Conservation (phyloP, 2,888 invertebrate species). For the Rhodophaea formosa region DNA sequence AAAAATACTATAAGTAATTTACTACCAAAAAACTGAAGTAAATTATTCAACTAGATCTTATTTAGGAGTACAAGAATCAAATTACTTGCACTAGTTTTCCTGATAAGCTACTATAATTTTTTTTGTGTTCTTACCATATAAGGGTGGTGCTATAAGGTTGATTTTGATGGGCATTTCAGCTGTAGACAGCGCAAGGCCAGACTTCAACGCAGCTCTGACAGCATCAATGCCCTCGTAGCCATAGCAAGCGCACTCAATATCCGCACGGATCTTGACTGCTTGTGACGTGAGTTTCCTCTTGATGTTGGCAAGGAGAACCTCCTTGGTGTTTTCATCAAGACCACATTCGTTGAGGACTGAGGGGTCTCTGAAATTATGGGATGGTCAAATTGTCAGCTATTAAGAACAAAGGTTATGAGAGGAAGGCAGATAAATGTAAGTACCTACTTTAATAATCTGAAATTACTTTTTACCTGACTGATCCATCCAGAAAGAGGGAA, state of each 20-base stretch:
- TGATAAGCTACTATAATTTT: no score
- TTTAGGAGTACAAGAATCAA: no score
- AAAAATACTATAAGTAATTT: no score
- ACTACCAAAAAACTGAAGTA: no score
- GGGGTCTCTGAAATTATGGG: conserved; percentile 87
- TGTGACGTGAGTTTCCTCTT: conserved; percentile 98
- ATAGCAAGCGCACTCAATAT: conserved; percentile 72
- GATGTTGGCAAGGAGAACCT: conserved; percentile 95
- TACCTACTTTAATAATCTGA: no score
- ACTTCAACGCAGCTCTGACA: conserved; percentile 94
- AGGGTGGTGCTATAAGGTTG: conserved; percentile 98
- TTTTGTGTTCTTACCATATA: no score
- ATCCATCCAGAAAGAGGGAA: no score
- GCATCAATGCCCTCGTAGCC: conserved; percentile 99
- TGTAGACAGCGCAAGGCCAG: conserved; percentile 94
- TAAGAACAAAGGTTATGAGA: no score
- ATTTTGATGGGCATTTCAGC: conserved; percentile 98
- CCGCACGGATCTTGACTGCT: conserved; percentile 71
- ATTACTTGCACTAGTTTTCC: no score
- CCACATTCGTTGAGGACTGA: conserved; percentile 97
- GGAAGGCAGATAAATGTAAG: no score
- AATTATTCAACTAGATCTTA: no score
- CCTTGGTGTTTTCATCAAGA: conserved; percentile 94
- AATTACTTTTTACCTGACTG: no score
- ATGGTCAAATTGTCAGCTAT: neutral